Evolutionary conservation across 2,113 vertebrate genomes (phyloP), one percentile per base, ranked within the genome.

Genomic region (Pterocles orientalis): DNA sequence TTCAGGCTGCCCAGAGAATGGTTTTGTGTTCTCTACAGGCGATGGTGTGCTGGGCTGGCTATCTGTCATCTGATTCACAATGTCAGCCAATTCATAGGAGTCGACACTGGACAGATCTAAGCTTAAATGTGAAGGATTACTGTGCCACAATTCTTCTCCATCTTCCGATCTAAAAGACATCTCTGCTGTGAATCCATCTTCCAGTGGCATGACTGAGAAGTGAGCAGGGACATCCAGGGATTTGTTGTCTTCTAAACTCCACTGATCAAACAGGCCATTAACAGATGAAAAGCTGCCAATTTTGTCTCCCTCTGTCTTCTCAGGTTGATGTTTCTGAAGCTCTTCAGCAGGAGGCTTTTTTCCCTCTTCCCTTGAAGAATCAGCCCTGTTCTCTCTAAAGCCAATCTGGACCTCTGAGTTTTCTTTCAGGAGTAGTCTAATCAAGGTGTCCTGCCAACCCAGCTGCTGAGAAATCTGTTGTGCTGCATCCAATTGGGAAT

Each of bases 401-500:
- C 29, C 80, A 56, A 53, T 64, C 14, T 56, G 97, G 41, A 92
- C 89, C 31, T 97, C 97, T 6, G 98, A 97, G 69, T 98, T 98
- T 82, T 97, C 95, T 84, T 99, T 99, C 82, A 99, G 92, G 83
- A 99, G 98, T 0, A 99, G 97, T 11, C 98, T 98, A 92, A 99
- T 97, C 53, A 99, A 98, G 9, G 99, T 99, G 95, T 99, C 99
- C 97, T 99, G 99, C 99, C 99, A 99, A 91, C 99, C 99, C 86
- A 98, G 97, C 97, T 99, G 99, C 91, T 97, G 98, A 36, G 99
- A 98, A 91, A 99, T 98, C 95, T 99, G 99, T 75, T 98, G 90
- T 8, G 98, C 99, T 64, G 99, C 99, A n/a, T 99, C 99, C 87
- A 97, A 64, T 18, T 99, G 99, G 64, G 98, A 98, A 96, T 99